These are phyloP conservation scores for Raphicerus campestris DNA, from an alignment of 2,113 vertebrate genomes.

Conservation along the genomic window DNA sequence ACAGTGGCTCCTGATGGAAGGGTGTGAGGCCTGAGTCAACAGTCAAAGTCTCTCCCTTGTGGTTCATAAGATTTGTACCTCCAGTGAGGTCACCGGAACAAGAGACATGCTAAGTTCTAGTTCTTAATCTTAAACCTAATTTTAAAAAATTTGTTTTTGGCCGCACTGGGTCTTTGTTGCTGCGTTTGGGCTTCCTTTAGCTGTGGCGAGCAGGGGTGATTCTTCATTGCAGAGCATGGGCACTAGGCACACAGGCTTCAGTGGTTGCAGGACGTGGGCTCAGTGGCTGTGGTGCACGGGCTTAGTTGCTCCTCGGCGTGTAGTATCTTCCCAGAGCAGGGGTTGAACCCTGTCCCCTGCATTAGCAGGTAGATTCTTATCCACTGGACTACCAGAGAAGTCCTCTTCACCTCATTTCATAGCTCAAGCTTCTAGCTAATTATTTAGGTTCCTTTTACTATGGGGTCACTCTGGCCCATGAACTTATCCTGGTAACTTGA, in stretches of 20 bases:
- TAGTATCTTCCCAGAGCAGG: neutral
- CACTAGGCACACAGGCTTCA: neutral
- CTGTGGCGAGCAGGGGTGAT: neutral
- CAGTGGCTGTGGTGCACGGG: neutral
- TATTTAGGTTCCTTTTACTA: neutral
- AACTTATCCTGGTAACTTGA: neutral
- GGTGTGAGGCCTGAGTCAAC: neutral
- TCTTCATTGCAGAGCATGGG: neutral
- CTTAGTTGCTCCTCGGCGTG: neutral
- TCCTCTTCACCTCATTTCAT: neutral
- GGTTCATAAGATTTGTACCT: neutral
- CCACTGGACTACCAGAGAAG: neutral
- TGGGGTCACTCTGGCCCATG: neutral
- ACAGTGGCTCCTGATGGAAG: fast-evolving
- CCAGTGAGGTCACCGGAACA: neutral
- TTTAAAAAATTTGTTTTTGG: neutral
- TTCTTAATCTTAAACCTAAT: neutral
- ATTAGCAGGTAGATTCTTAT: neutral
- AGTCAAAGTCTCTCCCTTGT: neutral
- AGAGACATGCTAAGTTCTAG: neutral
- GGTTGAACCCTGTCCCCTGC: neutral
- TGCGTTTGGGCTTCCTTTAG: neutral
- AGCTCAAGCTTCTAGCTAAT: neutral
- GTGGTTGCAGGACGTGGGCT: neutral
- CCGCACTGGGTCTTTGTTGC: neutral